phyloP scores from a whole-genome alignment of 2,797 vertebrate species.

The Phoxinus dragarum region DNA sequence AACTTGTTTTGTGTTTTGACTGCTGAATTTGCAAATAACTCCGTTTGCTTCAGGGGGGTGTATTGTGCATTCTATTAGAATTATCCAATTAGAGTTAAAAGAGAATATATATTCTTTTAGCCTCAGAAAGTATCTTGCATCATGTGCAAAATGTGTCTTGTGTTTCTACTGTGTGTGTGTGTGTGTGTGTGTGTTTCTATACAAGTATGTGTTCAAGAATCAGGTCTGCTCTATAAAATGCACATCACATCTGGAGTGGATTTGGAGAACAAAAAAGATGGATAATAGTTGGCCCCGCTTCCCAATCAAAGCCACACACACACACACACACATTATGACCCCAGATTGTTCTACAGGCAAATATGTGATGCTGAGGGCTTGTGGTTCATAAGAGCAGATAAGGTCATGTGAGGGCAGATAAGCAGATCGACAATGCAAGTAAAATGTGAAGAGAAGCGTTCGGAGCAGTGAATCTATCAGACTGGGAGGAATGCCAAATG shows the following conservation, averaged over 20 bases:
- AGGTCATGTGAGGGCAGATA: too few species aligned
- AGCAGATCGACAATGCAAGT: neutral
- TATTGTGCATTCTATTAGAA: slow-evolving; percentile 15
- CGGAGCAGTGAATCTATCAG: neutral
- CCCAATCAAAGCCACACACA: slow-evolving; percentile 35
- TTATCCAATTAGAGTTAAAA: neutral
- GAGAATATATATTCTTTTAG: neutral
- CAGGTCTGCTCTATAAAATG: slow-evolving; percentile 25
- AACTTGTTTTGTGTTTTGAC: neutral
- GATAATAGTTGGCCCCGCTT: slow-evolving; percentile 51
- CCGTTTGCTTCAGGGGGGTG: neutral
- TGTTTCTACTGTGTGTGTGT: neutral
- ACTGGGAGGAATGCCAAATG: neutral
- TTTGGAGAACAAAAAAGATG: slow-evolving; percentile 51
- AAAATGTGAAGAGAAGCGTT: neutral
- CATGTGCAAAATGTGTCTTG: neutral
- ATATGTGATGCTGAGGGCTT: slow-evolving; percentile 35
- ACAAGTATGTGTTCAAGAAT: slow-evolving; percentile 16
- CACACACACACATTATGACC: neutral
- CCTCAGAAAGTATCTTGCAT: neutral
- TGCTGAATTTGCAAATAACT: slow-evolving; percentile 13
- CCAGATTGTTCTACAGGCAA: slow-evolving; percentile 27
- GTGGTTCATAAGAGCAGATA: neutral
- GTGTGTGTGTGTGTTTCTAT: neutral
- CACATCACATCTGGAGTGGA: slow-evolving; percentile 58